Conservation (phyloP, 2,888 invertebrate genomes). For the Apodemia zela region DNA sequence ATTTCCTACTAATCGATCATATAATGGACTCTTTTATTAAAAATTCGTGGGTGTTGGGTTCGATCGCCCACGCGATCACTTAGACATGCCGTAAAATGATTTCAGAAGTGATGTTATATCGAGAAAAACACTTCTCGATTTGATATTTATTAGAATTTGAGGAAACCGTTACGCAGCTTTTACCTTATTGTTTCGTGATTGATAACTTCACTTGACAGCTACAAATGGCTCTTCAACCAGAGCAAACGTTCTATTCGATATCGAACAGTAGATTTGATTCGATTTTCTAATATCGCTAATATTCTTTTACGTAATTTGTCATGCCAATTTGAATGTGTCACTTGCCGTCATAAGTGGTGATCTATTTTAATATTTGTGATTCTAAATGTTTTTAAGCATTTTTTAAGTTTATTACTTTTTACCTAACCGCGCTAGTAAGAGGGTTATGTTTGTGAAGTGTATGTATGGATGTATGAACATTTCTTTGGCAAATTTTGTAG, state of each 20-base stretch:
- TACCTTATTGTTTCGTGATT: constrained; percentile 37
- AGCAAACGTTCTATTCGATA: constrained; percentile 30
- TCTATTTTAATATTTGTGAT: no score
- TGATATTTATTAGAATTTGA: constrained; percentile 30
- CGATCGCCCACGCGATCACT: not conserved
- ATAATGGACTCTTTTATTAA: not conserved
- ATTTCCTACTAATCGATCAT: not conserved
- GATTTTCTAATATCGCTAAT: constrained; percentile 8
- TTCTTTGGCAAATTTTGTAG: no score
- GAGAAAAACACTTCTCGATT: constrained; percentile 27
- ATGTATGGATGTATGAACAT: no score
- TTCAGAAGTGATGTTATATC: not conserved
- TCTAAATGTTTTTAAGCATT: no score
- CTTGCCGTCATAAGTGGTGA: not conserved
- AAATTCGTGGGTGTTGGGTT: not conserved
- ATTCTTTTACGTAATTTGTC: not conserved
- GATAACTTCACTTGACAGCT: constrained; percentile 32
- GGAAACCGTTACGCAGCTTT: constrained; percentile 28
- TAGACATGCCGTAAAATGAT: not conserved
- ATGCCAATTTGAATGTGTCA: not conserved
- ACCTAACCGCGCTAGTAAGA: no score
- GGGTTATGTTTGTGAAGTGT: no score
- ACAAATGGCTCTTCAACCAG: constrained; percentile 34
- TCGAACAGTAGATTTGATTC: constrained; percentile 26
- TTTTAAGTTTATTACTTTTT: no score